phyloP scores from a whole-genome alignment of 2,888 invertebrate genomes.

The Pachycephus smyrnensis region DNA sequence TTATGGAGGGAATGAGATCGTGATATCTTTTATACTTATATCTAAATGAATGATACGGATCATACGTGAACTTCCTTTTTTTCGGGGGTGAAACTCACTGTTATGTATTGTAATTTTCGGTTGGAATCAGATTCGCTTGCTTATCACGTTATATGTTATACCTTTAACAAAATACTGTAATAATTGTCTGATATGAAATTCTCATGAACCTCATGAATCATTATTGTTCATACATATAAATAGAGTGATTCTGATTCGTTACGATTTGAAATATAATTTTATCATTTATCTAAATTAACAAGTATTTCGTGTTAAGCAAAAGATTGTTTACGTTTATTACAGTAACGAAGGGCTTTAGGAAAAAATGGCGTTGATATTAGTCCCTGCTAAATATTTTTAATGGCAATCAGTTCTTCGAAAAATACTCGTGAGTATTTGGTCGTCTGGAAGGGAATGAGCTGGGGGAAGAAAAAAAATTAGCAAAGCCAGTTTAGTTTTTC shows the following conservation, averaged over 20 bases:
- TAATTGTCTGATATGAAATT: conserved; percentile 28
- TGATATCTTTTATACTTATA: background rate
- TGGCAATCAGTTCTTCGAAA: background rate
- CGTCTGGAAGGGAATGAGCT: background rate
- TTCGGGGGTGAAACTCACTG: background rate
- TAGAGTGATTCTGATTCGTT: too few species aligned
- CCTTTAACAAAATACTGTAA: background rate
- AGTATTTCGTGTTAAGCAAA: background rate
- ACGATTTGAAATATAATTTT: background rate
- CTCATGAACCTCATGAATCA: conserved; percentile 27
- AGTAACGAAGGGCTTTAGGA: background rate
- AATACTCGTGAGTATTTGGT: background rate
- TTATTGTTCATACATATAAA: conserved; percentile 10
- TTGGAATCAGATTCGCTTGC: background rate
- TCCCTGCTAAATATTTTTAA: background rate
- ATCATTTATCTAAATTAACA: background rate
- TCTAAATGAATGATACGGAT: background rate
- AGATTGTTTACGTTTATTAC: background rate
- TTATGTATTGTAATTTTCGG: background rate
- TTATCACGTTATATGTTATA: background rate
- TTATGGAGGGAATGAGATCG: background rate
- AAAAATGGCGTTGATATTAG: background rate
- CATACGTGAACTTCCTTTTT: background rate
- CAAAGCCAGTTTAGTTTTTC: background rate
- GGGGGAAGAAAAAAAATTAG: background rate